Base-by-base conservation (phyloP, 1,140 invertebrate genomes). In the Apis florea region DNA sequence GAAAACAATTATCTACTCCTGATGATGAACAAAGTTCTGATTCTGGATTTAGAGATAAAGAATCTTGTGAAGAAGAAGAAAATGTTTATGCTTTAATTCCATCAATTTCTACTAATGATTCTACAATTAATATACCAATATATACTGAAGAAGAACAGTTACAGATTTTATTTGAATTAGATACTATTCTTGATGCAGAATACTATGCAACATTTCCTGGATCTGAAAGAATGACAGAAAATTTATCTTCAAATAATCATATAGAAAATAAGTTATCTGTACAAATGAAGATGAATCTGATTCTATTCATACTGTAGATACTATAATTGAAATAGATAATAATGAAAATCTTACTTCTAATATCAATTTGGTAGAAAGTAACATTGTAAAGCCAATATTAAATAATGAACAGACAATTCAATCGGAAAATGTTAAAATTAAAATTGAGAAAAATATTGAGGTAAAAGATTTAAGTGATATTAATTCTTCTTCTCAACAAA, bases 11-110 rank as follows among this genome's bases (percentile, higher is more conserved):
- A 11, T 92, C 93, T 12, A 95, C 94, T 0, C 94, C 94, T 1
- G 94, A 95, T 73, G 94, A 95, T 51, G 94, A 95, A 73, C 89
- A 94, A 59, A 95, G 94, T 78, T 94, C 94, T 11, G 94, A 95
- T 77, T 94, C 94, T 13, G 94, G 94, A 76, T 95, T 94, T 66
- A 89, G 94, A 19, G 94, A 95, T 64, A 95, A 95, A 83, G 94
- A 94, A 77, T 94, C 93, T 10, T 94, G 93, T 77, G 94, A 94
- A 83, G 94, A 94, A 53, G 94, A 94, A 56, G 94, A 94, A 61
- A 94, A 90, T 75, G 87, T 91, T 19, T 82, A 90, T 53, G 73
- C 85, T 17, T 75, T 70, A 2, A 75, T 53, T 40, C 77, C 78
- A 4, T 53, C 75, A 21, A 49, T 75, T 49, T 83, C 86, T 17